These are phyloP conservation scores for Odontocerum albicorne DNA, from an alignment of 2,888 invertebrate genomes.

Conservation along the genomic window DNA sequence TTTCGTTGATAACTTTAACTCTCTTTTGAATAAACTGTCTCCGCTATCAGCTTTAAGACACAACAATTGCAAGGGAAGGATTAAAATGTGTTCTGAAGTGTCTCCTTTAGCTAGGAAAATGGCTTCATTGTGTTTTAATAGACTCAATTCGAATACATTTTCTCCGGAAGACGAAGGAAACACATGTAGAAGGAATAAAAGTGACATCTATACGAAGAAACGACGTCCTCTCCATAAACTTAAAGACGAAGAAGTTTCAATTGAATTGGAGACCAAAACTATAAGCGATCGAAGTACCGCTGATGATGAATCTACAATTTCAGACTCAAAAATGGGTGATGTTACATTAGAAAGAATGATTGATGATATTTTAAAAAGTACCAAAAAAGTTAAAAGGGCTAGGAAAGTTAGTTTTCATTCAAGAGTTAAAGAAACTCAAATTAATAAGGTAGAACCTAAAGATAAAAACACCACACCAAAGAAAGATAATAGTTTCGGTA, in stretches of 20 bases:
- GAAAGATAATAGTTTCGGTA: neutral
- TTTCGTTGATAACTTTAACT: conserved; percentile 29
- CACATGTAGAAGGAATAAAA: conserved; percentile 47
- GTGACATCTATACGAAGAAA: conserved; percentile 56
- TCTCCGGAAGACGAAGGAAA: conserved; percentile 48
- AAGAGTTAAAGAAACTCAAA: conserved; percentile 42
- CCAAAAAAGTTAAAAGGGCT: conserved; percentile 49
- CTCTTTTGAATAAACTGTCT: conserved; percentile 31
- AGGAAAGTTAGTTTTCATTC: conserved; percentile 27
- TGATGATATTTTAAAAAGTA: conserved; percentile 63
- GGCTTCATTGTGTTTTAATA: conserved; percentile 60
- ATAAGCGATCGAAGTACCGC: conserved; percentile 41
- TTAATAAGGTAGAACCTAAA: conserved; percentile 45
- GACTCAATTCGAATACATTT: conserved; percentile 44
- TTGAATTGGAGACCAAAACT: conserved; percentile 57
- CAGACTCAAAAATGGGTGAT: conserved; percentile 58
- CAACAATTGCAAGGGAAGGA: conserved; percentile 27
- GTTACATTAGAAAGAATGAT: conserved; percentile 61
- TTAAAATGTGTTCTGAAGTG: conserved; percentile 40
- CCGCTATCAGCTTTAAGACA: conserved; percentile 33
- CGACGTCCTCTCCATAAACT: conserved; percentile 50
- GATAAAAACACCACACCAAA: neutral
- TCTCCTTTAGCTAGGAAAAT: conserved; percentile 63
- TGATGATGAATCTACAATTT: conserved; percentile 51
- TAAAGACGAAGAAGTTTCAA: conserved; percentile 52